phyloP scores from a whole-genome alignment of 2,888 invertebrate genomes.

The Leptopilina myrica region DNA sequence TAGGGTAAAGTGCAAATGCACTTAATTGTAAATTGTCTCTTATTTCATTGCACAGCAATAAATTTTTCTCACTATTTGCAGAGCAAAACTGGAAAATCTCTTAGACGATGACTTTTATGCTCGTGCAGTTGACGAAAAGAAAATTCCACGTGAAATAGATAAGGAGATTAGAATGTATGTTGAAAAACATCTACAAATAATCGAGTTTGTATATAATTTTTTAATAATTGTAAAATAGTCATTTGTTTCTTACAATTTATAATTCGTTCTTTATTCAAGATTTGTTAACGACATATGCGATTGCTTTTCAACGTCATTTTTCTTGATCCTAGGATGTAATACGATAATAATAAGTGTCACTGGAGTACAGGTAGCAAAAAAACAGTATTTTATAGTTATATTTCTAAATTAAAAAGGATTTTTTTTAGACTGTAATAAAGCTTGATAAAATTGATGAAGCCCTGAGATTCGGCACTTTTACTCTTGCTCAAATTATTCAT shows the following conservation, averaged over 20 bases:
- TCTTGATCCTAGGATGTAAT: not conserved
- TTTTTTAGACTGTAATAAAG: not conserved
- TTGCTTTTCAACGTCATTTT: not conserved
- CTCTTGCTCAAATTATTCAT: not conserved
- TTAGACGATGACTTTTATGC: too few species aligned
- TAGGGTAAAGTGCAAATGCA: not conserved
- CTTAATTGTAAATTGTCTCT: not conserved
- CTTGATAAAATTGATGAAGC: not conserved
- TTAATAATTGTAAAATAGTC: not conserved
- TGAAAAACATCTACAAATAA: not conserved
- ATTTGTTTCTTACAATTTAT: not conserved
- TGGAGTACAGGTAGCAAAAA: not conserved
- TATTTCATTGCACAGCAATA: not conserved
- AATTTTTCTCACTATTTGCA: not conserved
- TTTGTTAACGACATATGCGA: not conserved
- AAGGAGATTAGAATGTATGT: not conserved
- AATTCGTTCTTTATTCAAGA: not conserved
- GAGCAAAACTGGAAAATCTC: not conserved
- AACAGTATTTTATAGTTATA: too few species aligned
- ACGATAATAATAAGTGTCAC: not conserved
- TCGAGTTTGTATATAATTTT: not conserved
- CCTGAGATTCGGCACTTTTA: not conserved
- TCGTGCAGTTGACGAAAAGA: not conserved
- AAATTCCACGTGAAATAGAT: not conserved
- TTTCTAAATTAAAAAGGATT: too few species aligned